Evolutionary conservation across 2,113 vertebrate species (phyloP), one percentile per base, ranked within the genome.

Genomic region (Seriola quinqueradiata): DNA sequence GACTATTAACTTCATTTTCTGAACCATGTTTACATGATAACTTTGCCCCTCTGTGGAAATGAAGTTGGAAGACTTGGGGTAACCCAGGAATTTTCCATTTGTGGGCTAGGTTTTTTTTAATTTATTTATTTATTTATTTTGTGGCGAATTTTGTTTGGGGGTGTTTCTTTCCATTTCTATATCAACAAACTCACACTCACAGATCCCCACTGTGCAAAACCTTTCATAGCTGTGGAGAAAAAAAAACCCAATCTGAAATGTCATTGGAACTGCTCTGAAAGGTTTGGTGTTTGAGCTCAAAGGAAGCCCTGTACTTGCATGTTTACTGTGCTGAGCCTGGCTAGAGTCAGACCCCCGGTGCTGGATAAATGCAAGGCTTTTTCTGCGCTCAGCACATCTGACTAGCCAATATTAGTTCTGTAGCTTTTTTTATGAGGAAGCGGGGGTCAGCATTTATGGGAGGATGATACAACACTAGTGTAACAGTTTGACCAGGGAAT

Each of bases 281-380:
- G 71, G 85, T 85, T 73, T 87, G 86, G 87, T 92, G 83, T 92
- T 86, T 71, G 73, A 86, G 77, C 89, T 95, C 85, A 95, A 94
- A 94, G 85, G 89, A 85, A 85, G 86, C 91, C 63, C 90, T 96
- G 92, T 95, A 87, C 61, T 70, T 86, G 67, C 71, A 79, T 92
- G 90, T 95, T 91, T 92, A 73, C 83, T 46, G 79, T 78, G 67
- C 70, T 74, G 74, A 86, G 81, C 68, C 61, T 71, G 82, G 84
- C 72, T 73, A 7, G 63, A 77, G 82, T 90, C 81, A 84, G 78
- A 81, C 73, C 86, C 58, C 80, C 16, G 28, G 67, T 86, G 89
- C 87, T 70, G 68, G 79, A 92, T 87, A 83, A 90, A 86, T 86
- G 86, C 77, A 75, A 74, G 77, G 50, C 79, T 80, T 91, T 91